Conservation (phyloP, 2,797 vertebrate genomes). For the Peromyscus aztecus region DNA sequence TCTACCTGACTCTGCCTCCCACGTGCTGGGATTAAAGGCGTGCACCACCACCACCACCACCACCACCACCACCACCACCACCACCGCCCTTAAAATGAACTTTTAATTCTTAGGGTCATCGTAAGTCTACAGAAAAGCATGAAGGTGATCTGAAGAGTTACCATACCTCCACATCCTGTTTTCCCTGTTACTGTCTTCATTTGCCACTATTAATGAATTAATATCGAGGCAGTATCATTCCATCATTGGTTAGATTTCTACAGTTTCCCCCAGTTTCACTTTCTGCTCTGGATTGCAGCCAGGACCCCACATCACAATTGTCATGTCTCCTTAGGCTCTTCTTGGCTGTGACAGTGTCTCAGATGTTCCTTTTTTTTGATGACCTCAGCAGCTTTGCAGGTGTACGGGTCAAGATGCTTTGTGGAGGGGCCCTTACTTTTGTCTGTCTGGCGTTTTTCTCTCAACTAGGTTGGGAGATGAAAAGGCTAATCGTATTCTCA, state of each 20-base stretch:
- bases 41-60: not conserved
- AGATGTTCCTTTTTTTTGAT: constrained; percentile 3
- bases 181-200: not conserved
- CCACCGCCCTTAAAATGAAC: not conserved
- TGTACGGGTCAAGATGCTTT: not conserved
- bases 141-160: not conserved
- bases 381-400: not conserved
- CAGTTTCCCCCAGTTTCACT: not conserved
- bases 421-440: not conserved
- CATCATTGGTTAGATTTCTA: not conserved
- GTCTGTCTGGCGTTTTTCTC: not conserved
- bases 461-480: not conserved
- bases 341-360: not conserved
- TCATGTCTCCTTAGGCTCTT: not conserved
- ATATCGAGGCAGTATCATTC: not conserved
- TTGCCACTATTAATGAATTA: not conserved
- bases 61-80: no score
- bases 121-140: constrained; percentile 33
- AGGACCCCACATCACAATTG: not conserved
- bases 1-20: not conserved
- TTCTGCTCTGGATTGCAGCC: not conserved
- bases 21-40: not conserved
- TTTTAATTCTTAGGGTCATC: constrained; percentile 39
- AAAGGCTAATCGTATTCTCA: not conserved
- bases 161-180: not conserved